A percentile compares a stretch with the other conserved stretches of the same genome.
Evolutionary conservation across 2,797 vertebrate species (phyloP).

Genomic region (Dallia pectoralis): DNA sequence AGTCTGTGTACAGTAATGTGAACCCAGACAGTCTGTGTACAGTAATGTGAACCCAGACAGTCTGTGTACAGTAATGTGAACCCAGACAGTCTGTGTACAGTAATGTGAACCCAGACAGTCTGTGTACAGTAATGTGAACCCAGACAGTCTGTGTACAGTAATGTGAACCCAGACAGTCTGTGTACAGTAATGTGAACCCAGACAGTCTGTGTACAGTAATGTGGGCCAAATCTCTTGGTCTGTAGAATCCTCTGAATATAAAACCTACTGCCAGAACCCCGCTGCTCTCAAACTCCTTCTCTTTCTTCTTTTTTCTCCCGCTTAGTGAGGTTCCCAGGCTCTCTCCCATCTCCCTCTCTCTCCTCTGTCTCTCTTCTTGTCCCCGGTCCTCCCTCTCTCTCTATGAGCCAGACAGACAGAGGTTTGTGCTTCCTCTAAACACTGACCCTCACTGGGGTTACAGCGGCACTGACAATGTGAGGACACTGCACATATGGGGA

Average conservation of each 20-base stretch:
- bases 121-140: constrained; percentile 26
- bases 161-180: not conserved
- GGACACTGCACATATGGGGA: constrained; percentile 49
- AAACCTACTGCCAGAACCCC: constrained; percentile 34
- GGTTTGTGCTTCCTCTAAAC: constrained; percentile 50
- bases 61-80: constrained; percentile 22
- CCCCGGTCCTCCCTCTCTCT: constrained; percentile 2
- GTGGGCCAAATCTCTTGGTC: constrained; percentile 28
- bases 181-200: constrained; percentile 21
- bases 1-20: constrained; percentile 15
- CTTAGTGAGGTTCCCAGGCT: constrained; percentile 37
- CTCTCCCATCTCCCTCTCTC: constrained; percentile 22
- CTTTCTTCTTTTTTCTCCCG: not conserved
- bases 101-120: constrained; percentile 1
- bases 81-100: constrained; percentile 11
- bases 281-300: constrained; percentile 21
- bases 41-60: constrained; percentile 18
- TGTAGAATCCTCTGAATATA: constrained; percentile 48
- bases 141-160: constrained; percentile 17
- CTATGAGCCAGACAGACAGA: constrained; percentile 43
- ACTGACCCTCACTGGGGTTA: constrained; percentile 49
- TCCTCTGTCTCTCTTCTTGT: constrained; percentile 27
- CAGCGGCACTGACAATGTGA: constrained; percentile 42
- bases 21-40: not conserved
- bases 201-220: no score